Conservation (phyloP, 2,888 invertebrate genomes). For the Aleiodes alternator region DNA sequence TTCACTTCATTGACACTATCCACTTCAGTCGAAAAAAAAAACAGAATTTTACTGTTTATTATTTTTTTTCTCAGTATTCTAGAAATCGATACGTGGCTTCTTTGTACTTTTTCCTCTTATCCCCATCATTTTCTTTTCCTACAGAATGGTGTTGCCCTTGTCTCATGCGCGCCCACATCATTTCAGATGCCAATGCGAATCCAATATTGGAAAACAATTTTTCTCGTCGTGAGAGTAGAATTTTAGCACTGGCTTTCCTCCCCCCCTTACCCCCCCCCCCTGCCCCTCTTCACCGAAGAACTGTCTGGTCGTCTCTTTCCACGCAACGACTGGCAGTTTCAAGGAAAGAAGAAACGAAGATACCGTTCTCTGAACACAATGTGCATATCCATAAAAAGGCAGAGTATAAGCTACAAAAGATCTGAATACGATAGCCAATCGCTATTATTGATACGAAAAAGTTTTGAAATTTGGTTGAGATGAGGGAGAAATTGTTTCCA, state of each 20-base stretch:
- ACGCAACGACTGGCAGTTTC: conserved; percentile 36
- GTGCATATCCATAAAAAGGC: conserved; percentile 8
- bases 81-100: too few species aligned
- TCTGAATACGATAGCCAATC: conserved; percentile 34
- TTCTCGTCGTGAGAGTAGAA: conserved; percentile 65
- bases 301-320: conserved; percentile 53
- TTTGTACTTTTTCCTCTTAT: too few species aligned
- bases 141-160: conserved; percentile 31
- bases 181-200: conserved; percentile 71
- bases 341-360: conserved; percentile 7
- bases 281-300: background rate
- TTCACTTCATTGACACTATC: conserved; percentile 40
- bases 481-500: conserved; percentile 27
- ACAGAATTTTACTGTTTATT: too few species aligned
- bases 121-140: too few species aligned
- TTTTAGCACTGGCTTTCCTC: conserved; percentile 47
- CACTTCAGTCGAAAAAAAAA: conserved; percentile 18
- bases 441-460: conserved; percentile 33
- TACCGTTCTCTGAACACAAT: background rate
- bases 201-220: conserved; percentile 78
- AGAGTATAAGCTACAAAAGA: conserved; percentile 24
- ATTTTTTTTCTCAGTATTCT: too few species aligned
- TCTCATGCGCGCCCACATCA: conserved; percentile 59
- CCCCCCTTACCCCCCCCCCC: background rate
- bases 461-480: conserved; percentile 17